Evolutionary conservation across 1,140 invertebrate species (phyloP).

Genomic region (Anastrepha obliqua): DNA sequence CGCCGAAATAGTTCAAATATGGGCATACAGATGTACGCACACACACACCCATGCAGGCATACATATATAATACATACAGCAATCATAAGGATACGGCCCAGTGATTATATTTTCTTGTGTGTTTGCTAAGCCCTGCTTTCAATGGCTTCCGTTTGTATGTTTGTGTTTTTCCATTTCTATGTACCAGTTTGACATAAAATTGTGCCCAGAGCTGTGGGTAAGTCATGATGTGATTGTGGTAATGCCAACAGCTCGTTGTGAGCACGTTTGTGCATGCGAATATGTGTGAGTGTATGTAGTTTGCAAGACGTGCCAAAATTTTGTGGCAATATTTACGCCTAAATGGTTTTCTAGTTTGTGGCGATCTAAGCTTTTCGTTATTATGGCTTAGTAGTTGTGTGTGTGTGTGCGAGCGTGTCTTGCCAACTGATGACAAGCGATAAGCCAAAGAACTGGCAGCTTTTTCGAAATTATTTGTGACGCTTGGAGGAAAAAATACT

Average conservation of each 20-base stretch:
- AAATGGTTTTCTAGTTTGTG: conserved; percentile 42
- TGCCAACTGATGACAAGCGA: conserved; percentile 48
- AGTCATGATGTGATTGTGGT: neutral
- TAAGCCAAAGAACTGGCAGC: conserved; percentile 27
- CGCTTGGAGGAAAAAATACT: neutral
- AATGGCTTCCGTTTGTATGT: neutral
- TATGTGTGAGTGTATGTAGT: neutral
- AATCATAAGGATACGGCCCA: neutral
- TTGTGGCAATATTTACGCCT: conserved; percentile 51
- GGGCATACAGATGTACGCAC: neutral
- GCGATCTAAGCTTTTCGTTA: neutral
- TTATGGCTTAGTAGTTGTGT: neutral
- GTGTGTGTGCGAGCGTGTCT: neutral
- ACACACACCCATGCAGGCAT: neutral
- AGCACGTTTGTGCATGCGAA: neutral
- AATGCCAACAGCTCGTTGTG: neutral
- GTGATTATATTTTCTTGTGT: neutral
- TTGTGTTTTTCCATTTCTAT: neutral
- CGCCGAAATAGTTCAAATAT: neutral
- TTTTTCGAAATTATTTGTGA: conserved; percentile 47
- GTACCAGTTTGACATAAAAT: neutral
- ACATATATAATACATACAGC: neutral
- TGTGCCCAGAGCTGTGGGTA: neutral
- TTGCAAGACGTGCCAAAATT: conserved; percentile 45
- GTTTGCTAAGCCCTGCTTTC: conserved; percentile 19